These are phyloP conservation scores for Sericinus montela DNA, from an alignment of 2,888 invertebrate genomes.

Conservation along the genomic window DNA sequence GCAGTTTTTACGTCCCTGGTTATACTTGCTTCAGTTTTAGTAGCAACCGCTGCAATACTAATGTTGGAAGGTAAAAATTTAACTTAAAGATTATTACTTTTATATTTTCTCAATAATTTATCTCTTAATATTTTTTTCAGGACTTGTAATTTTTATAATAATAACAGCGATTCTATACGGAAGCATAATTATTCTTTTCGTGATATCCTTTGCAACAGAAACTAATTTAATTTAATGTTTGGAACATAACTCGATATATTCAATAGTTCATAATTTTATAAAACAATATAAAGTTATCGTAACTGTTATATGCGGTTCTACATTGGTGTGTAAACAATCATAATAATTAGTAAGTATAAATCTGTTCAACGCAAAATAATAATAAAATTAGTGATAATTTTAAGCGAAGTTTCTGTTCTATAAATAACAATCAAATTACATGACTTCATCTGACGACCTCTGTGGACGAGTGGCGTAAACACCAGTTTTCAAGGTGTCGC, in stretches of 20 bases:
- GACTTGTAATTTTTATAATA: constrained; percentile 1
- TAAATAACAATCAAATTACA: too few relatives aligned
- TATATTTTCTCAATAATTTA: not conserved
- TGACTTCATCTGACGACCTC: too few relatives aligned
- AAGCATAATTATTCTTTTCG: not conserved
- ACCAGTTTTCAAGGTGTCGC: too few relatives aligned
- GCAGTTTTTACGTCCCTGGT: constrained; percentile 31
- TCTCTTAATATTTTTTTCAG: not conserved
- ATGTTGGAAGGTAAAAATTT: constrained; percentile 45
- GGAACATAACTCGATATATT: too few relatives aligned
- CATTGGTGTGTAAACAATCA: too few relatives aligned
- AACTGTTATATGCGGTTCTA: not conserved
- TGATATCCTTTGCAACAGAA: not conserved
- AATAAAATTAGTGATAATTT: too few relatives aligned
- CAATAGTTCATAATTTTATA: not conserved
- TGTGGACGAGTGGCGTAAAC: too few relatives aligned
- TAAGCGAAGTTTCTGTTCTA: too few relatives aligned
- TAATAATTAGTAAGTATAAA: too few relatives aligned
- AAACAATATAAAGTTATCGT: not conserved
- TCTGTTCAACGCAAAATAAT: too few relatives aligned
- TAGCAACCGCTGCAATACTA: constrained; percentile 31
- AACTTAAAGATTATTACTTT: too few relatives aligned
- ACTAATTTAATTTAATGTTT: too few relatives aligned
- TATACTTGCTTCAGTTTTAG: constrained; percentile 23
- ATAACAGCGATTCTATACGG: not conserved